Percentiles rank a stretch among this genome's conserved stretches.
Evolutionary conservation across 2,113 vertebrate species (phyloP).

Genomic region (Pycnonotus jocosus): DNA sequence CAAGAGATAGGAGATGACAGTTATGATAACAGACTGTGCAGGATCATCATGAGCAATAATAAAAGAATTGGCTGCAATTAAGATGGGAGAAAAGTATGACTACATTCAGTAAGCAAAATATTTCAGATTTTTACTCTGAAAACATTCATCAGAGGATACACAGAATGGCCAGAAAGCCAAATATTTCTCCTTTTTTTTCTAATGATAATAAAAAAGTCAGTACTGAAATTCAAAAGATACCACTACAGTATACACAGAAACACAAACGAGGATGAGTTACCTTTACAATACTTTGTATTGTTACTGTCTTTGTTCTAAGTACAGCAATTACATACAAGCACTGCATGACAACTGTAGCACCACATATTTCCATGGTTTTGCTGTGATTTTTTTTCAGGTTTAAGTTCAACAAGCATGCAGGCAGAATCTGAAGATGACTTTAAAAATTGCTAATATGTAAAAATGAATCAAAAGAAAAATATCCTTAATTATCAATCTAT

Average conservation of each 20-base stretch:
- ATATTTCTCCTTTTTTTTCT: neutral
- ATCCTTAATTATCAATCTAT: neutral
- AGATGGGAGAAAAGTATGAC: neutral
- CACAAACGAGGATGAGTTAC: neutral
- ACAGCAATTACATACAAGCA: neutral
- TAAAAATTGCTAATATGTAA: neutral
- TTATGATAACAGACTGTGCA: neutral
- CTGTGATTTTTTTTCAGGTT: neutral
- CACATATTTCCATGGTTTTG: neutral
- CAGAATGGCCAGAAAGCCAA: neutral
- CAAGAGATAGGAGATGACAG: neutral
- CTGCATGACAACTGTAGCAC: neutral
- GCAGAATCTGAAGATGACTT: neutral
- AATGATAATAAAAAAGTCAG: neutral
- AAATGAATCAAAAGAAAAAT: neutral
- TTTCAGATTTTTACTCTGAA: neutral
- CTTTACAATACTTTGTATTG: neutral
- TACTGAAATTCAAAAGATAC: neutral
- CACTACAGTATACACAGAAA: neutral
- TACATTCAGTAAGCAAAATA: neutral
- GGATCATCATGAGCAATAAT: neutral
- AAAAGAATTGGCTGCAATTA: neutral
- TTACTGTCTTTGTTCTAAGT: neutral
- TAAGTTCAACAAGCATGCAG: neutral
- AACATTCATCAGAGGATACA: neutral